A percentile compares a stretch with the other conserved stretches of the same genome.
Conservation (phyloP, 2,113 vertebrate genomes). For the Sterrhoptilus dennistouni region DNA sequence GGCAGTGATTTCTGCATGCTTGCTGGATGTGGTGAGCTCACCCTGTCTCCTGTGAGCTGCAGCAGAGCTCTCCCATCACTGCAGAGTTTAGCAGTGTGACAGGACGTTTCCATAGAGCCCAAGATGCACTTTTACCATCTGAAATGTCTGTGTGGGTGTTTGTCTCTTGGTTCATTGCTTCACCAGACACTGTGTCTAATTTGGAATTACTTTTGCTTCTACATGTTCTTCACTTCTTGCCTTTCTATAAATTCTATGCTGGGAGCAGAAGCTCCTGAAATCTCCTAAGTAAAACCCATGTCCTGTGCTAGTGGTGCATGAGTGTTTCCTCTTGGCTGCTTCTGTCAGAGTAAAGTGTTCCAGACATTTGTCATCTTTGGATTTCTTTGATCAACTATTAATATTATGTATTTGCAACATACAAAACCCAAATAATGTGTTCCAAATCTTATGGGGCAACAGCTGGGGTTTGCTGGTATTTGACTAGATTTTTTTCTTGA, state of each 20-base stretch:
- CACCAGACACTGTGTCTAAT: background rate
- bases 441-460: background rate
- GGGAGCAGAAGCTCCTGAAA: background rate
- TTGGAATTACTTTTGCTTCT: background rate
- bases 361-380: rapidly evolving
- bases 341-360: background rate
- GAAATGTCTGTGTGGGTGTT: background rate
- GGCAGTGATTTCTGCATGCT: background rate
- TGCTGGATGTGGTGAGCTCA: background rate
- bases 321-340: background rate
- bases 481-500: background rate
- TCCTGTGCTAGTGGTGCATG: rapidly evolving
- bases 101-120: background rate
- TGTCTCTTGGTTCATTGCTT: background rate
- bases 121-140: background rate
- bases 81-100: background rate
- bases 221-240: background rate
- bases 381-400: background rate
- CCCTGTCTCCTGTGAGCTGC: background rate
- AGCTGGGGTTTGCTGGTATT: background rate
- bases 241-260: background rate
- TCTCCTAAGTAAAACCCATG: background rate
- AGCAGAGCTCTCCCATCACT: background rate
- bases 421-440: background rate
- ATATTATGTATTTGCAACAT: background rate